These are phyloP conservation scores for Pterocles orientalis DNA, from an alignment of 2,113 vertebrate genomes.

Conservation along the genomic window DNA sequence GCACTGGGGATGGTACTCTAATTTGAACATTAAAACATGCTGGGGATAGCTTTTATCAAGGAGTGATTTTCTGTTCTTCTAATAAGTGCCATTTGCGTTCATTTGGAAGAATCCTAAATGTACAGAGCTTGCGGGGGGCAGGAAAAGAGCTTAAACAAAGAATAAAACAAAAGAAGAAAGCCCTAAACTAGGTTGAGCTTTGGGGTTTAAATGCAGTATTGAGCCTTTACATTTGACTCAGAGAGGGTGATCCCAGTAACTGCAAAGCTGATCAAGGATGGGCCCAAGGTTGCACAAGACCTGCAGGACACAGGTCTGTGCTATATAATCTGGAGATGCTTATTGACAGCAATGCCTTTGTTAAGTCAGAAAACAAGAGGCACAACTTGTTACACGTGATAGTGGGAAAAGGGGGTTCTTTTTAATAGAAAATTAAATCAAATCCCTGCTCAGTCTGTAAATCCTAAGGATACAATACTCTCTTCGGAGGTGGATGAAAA, in stretches of 20 bases:
- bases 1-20: neutral
- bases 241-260: neutral
- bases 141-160: neutral
- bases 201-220: neutral
- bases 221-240: neutral
- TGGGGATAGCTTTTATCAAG: neutral
- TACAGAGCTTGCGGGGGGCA: neutral
- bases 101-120: constrained; percentile 7
- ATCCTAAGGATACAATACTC: neutral
- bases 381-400: neutral
- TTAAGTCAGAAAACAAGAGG: neutral
- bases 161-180: neutral
- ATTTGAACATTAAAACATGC: constrained; percentile 33
- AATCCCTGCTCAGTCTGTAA: neutral
- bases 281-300: neutral
- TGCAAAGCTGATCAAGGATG: neutral
- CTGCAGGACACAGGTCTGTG: neutral
- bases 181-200: neutral
- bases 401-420: neutral
- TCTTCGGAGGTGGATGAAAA: neutral
- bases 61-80: constrained; percentile 19
- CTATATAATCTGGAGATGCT: neutral
- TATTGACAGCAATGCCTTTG: neutral
- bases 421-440: neutral
- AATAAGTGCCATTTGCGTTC: constrained; percentile 24